phyloP scores from a whole-genome alignment of 2,888 invertebrate species.

The Hedychridium roseum region DNA sequence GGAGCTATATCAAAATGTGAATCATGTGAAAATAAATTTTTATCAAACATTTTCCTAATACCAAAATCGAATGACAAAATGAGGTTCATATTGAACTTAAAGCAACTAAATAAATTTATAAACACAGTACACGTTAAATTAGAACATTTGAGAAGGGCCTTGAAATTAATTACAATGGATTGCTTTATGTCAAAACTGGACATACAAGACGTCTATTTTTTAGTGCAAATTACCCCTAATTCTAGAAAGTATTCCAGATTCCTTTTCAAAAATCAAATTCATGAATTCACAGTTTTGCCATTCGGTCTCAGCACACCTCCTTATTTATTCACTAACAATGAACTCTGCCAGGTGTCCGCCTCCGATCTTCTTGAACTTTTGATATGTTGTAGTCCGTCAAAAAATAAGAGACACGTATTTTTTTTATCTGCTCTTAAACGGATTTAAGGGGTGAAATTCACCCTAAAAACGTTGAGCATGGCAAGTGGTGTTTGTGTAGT shows the following conservation, averaged over 20 bases:
- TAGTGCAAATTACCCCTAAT: slow-evolving; percentile 10
- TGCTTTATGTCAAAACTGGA: slow-evolving; percentile 21
- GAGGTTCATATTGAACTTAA: slow-evolving; percentile 25
- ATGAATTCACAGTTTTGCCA: slow-evolving; percentile 25
- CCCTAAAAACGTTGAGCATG: too few species aligned
- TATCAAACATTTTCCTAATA: slow-evolving; percentile 20
- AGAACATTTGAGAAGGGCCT: slow-evolving; percentile 20
- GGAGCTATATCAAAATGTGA: slow-evolving; percentile 18
- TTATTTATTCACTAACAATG: slow-evolving; percentile 26
- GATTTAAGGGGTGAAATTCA: too few species aligned
- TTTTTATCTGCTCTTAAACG: too few species aligned
- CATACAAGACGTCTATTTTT: slow-evolving; percentile 22
- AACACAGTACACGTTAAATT: slow-evolving; percentile 22
- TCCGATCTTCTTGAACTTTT: too few species aligned
- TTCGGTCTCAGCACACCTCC: slow-evolving; percentile 24
- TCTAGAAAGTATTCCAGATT: slow-evolving; percentile 23
- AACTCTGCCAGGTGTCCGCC: too few species aligned
- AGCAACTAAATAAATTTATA: slow-evolving; percentile 23
- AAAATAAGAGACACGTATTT: too few species aligned
- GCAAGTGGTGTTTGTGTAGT: too few species aligned
- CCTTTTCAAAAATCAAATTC: slow-evolving; percentile 5
- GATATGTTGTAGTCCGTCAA: too few species aligned
- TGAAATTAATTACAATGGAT: slow-evolving; percentile 7
- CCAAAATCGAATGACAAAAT: slow-evolving; percentile 18
- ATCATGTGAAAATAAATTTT: slow-evolving; percentile 13